Evolutionary conservation across 1,140 invertebrate species (phyloP).

Genomic region (Danaus plexippus): DNA sequence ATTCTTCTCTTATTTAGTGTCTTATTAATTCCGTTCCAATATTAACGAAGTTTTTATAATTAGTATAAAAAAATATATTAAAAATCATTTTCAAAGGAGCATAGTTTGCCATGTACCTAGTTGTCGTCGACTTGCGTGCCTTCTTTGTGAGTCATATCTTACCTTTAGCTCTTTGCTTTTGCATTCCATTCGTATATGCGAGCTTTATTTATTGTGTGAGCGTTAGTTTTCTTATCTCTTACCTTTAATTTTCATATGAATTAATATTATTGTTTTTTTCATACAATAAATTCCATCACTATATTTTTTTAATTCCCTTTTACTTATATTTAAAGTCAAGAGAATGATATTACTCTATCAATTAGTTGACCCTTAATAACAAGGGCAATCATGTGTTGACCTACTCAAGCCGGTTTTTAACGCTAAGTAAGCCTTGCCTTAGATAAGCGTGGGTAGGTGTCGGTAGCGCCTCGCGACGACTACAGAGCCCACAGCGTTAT

Average conservation of each 20-base stretch:
- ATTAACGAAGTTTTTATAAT: too few species aligned
- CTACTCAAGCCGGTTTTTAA: slow-evolving; percentile 40
- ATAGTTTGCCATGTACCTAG: too few species aligned
- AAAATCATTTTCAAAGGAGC: too few species aligned
- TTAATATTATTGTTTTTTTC: too few species aligned
- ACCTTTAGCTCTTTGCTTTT: slow-evolving; percentile 38
- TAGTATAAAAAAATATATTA: too few species aligned
- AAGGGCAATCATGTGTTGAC: slow-evolving; percentile 31
- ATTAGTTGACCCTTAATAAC: slow-evolving; percentile 32
- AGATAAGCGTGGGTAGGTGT: slow-evolving; percentile 32
- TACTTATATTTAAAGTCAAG: too few species aligned
- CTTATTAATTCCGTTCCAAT: too few species aligned
- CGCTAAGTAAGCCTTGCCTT: slow-evolving; percentile 25
- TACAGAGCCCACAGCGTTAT: slow-evolving; percentile 12
- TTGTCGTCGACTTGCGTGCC: slow-evolving; percentile 36
- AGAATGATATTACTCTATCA: slow-evolving; percentile 10
- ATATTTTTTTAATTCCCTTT: too few species aligned
- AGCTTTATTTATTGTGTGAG: slow-evolving; percentile 13
- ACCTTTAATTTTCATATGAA: too few species aligned
- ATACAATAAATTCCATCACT: too few species aligned
- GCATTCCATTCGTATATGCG: slow-evolving; percentile 44
- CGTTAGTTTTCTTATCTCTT: neutral
- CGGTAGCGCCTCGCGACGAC: slow-evolving; percentile 9
- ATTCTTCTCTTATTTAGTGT: too few species aligned
- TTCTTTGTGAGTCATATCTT: slow-evolving; percentile 50